Conservation (phyloP, 2,797 vertebrate species). For the Hipposideros larvatus region DNA sequence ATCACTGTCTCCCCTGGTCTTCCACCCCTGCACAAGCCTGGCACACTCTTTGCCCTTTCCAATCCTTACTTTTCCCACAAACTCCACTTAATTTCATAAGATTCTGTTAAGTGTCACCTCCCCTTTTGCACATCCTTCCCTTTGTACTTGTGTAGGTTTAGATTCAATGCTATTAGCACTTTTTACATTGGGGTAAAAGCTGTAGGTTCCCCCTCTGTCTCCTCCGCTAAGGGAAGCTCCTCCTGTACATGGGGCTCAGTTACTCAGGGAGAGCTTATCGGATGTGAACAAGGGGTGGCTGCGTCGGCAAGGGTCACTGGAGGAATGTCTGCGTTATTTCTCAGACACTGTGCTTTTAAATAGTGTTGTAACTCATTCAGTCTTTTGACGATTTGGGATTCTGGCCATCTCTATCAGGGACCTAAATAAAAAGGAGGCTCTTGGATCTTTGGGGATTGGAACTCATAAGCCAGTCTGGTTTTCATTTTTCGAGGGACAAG, state of each 20-base stretch:
- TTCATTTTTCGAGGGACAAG: neutral
- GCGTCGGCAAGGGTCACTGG: neutral
- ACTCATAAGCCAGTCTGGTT: neutral
- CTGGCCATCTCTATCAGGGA: neutral
- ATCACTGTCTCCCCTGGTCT: too few species aligned
- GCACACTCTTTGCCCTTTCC: neutral
- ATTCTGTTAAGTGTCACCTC: neutral
- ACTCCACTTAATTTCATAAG: neutral
- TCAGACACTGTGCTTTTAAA: neutral
- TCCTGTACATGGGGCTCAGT: neutral
- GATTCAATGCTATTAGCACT: neutral
- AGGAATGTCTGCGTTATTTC: neutral
- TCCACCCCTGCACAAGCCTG: neutral
- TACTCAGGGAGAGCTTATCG: neutral
- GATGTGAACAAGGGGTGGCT: neutral
- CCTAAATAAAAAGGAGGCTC: neutral
- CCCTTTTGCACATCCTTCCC: neutral
- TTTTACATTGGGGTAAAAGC: neutral
- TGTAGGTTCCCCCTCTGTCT: neutral
- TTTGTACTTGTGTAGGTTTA: neutral
- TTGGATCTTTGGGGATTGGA: neutral
- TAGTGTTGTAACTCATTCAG: neutral
- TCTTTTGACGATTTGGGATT: neutral
- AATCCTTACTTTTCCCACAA: neutral
- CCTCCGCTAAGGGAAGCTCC: neutral